These are phyloP conservation scores for Tachysurus fulvidraco DNA, from an alignment of 2,113 vertebrate genomes.

Conservation along the genomic window DNA sequence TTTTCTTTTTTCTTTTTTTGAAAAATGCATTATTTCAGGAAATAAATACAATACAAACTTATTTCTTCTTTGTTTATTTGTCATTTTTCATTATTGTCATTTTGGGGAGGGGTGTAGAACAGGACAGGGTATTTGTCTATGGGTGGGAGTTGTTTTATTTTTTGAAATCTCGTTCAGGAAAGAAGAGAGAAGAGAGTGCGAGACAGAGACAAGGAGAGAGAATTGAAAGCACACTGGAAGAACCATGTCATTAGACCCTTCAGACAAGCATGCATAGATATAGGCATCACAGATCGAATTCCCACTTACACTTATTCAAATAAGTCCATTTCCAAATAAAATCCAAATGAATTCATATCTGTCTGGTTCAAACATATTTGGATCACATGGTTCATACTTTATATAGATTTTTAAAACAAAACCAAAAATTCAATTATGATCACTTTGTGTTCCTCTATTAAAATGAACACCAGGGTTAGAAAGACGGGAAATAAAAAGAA, in stretches of 20 bases:
- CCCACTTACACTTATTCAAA: slow-evolving; percentile 39
- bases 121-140: slow-evolving; percentile 54
- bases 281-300: slow-evolving; percentile 60
- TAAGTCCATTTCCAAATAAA: slow-evolving; percentile 30
- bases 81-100: slow-evolving; percentile 63
- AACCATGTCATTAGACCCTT: slow-evolving; percentile 65
- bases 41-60: slow-evolving; percentile 19
- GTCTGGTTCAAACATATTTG: slow-evolving; percentile 58
- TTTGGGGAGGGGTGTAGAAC: slow-evolving; percentile 56
- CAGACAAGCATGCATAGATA: slow-evolving; percentile 76
- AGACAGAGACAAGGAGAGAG: slow-evolving; percentile 39
- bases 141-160: slow-evolving; percentile 47
- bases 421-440: slow-evolving; percentile 6
- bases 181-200: slow-evolving; percentile 43
- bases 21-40: slow-evolving; percentile 11
- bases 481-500: slow-evolving; percentile 49
- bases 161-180: slow-evolving; percentile 60
- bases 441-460: slow-evolving; percentile 63
- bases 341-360: slow-evolving; percentile 28
- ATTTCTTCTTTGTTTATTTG: slow-evolving; percentile 70
- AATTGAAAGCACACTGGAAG: slow-evolving; percentile 61
- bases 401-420: slow-evolving; percentile 46
- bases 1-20: neutral
- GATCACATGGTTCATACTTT: slow-evolving; percentile 57
- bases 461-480: slow-evolving; percentile 37